Percentiles rank a stretch among this genome's conserved stretches.
These are phyloP conservation scores for Rhynchonema sp. DNA, from an alignment of 2,888 invertebrate species.

Conservation along the genomic window DNA sequence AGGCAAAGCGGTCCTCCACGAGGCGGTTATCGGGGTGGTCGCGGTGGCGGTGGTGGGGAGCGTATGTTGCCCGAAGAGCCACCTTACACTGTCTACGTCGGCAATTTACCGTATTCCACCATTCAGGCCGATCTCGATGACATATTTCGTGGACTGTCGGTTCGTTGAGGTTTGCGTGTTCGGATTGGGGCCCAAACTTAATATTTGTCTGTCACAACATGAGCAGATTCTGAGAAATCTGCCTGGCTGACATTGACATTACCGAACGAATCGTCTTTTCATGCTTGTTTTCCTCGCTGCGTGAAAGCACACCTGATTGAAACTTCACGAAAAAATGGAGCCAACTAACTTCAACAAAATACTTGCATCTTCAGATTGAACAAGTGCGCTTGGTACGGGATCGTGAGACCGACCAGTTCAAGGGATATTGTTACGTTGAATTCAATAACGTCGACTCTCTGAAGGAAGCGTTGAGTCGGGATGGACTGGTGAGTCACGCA, in stretches of 20 bases:
- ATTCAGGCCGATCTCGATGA: conserved; percentile 15
- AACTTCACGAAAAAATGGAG: too few species aligned
- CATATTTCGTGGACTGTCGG: conserved; percentile 7
- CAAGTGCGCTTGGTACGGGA: conserved; percentile 16
- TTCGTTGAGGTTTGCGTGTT: background rate
- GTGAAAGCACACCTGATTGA: too few species aligned
- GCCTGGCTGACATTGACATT: too few species aligned
- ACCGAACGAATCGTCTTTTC: too few species aligned
- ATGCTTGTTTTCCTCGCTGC: too few species aligned
- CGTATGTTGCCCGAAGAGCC: conserved; percentile 3
- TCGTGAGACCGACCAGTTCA: conserved; percentile 14
- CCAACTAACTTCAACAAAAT: too few species aligned
- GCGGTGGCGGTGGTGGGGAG: background rate
- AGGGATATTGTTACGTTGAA: conserved; percentile 18
- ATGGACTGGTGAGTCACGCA: conserved; percentile 13
- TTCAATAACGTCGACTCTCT: conserved; percentile 11
- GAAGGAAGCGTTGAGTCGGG: conserved; percentile 8
- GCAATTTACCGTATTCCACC: conserved; percentile 15
- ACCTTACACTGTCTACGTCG: conserved; percentile 14
- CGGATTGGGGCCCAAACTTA: background rate
- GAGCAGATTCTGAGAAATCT: too few species aligned
- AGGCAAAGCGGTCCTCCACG: background rate
- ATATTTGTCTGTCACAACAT: too few species aligned
- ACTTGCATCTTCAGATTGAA: conserved; percentile 6
- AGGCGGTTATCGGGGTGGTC: background rate